Evolutionary conservation across 37 sponge, comb jelly and placozoan genomes (phyloP).

Genomic region (Aplysina aerophoba): DNA sequence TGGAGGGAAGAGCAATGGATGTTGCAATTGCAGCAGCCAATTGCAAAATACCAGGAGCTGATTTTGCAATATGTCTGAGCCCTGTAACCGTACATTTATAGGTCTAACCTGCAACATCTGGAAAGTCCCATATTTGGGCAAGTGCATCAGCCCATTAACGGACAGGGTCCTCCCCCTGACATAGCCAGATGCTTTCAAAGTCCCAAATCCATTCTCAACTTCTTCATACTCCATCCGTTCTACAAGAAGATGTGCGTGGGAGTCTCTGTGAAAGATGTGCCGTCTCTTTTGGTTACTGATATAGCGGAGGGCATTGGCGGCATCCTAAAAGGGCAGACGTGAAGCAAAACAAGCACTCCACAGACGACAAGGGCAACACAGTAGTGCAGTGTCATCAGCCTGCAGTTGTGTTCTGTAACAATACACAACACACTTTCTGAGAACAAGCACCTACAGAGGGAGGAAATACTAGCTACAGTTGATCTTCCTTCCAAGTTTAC

Average conservation of each 20-base stretch:
- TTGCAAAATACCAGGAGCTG: too few species aligned
- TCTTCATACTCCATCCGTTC: conserved; percentile 51
- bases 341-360: not conserved
- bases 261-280: conserved; percentile 65
- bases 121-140: conserved; percentile 83
- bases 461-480: too few species aligned
- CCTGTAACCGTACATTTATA: not conserved
- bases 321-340: conserved; percentile 55
- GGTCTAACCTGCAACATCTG: conserved; percentile 70
- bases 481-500: too few species aligned
- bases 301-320: conserved; percentile 52
- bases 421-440: too few species aligned
- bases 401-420: too few species aligned
- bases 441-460: too few species aligned
- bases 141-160: conserved; percentile 78
- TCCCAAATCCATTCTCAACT: conserved; percentile 34
- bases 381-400: too few species aligned
- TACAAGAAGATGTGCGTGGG: conserved; percentile 68
- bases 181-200: conserved; percentile 81
- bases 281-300: conserved; percentile 65
- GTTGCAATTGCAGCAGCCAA: too few species aligned
- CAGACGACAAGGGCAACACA: too few species aligned
- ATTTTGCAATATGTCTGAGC: too few species aligned
- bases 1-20: too few species aligned
- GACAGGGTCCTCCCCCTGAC: conserved; percentile 78